Evolutionary conservation across 2,113 vertebrate genomes (phyloP).

Genomic region (Gymnocephalus cernua): DNA sequence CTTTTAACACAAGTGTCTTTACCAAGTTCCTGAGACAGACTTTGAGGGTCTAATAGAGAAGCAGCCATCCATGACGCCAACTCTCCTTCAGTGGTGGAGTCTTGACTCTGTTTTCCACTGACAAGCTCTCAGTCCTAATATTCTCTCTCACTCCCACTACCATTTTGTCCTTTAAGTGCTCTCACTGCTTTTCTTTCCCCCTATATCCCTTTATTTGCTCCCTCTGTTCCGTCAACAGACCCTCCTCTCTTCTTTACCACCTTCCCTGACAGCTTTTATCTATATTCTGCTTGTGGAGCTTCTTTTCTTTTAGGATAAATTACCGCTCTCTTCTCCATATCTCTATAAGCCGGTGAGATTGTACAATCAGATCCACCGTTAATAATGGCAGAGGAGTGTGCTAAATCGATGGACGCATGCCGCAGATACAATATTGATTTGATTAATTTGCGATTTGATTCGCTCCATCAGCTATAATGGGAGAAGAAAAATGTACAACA

Average conservation of each 20-base stretch:
- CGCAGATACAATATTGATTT: constrained; percentile 74
- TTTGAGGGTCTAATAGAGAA: constrained; percentile 69
- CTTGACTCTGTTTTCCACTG: constrained; percentile 60
- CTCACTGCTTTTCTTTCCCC: background rate
- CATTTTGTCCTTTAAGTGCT: constrained; percentile 56
- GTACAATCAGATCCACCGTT: constrained; percentile 52
- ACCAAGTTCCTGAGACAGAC: constrained; percentile 50
- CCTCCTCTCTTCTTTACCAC: background rate
- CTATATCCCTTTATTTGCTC: constrained; percentile 35
- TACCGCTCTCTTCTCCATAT: constrained; percentile 39
- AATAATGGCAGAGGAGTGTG: constrained; percentile 55
- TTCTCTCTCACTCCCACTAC: constrained; percentile 52
- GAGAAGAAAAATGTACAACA: constrained; percentile 18
- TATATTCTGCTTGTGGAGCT: constrained; percentile 37
- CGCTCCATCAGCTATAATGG: constrained; percentile 67
- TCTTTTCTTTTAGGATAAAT: constrained; percentile 57
- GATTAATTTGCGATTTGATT: constrained; percentile 75
- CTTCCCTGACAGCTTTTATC: constrained; percentile 55
- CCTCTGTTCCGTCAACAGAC: constrained; percentile 4
- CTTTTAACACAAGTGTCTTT: constrained; percentile 51
- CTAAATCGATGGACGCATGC: constrained; percentile 65
- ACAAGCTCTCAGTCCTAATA: constrained; percentile 47
- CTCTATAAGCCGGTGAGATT: constrained; percentile 46
- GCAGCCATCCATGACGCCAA: constrained; percentile 65
- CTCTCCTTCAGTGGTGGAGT: constrained; percentile 46